Percentiles rank a stretch among this genome's conserved stretches.
These are phyloP conservation scores for Magallana angulata DNA, from an alignment of 1,140 invertebrate species.

Conservation along the genomic window DNA sequence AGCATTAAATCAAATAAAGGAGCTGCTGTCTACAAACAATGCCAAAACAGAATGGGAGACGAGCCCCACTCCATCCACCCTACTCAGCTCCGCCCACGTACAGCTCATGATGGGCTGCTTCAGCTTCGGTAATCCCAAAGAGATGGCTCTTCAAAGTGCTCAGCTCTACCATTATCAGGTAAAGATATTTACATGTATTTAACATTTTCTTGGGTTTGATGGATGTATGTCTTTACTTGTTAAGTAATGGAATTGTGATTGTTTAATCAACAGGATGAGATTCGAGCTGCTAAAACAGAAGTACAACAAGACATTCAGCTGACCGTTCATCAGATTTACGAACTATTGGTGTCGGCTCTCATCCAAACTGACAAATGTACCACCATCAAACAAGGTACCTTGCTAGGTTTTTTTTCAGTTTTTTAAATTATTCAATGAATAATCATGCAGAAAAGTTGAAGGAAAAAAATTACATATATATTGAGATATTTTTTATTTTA, in stretches of 20 bases:
- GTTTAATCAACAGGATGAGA: constrained; percentile 70
- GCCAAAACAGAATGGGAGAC: constrained; percentile 65
- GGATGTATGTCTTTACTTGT: no score
- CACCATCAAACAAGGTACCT: constrained; percentile 59
- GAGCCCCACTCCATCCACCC: constrained; percentile 65
- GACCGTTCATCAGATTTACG: constrained; percentile 77
- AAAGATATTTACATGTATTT: not conserved
- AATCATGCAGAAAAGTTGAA: no score
- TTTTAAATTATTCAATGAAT: no score
- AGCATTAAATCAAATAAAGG: constrained; percentile 80
- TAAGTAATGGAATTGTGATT: no score
- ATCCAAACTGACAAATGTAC: constrained; percentile 66
- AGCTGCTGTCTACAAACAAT: constrained; percentile 78
- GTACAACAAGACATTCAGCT: constrained; percentile 78
- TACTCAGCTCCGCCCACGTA: constrained; percentile 81
- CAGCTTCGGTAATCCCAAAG: constrained; percentile 79
- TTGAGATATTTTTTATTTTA: no score
- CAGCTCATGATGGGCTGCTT: constrained; percentile 84
- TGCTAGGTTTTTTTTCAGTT: no score
- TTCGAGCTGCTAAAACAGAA: constrained; percentile 72
- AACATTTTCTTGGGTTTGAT: no score
- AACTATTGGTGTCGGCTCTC: constrained; percentile 74
- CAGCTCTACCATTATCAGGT: constrained; percentile 78
- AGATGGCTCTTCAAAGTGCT: constrained; percentile 48
- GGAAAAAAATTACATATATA: no score